Base-by-base conservation (phyloP, 1,140 invertebrate species). In the Zeugodacus cucurbitae region DNA sequence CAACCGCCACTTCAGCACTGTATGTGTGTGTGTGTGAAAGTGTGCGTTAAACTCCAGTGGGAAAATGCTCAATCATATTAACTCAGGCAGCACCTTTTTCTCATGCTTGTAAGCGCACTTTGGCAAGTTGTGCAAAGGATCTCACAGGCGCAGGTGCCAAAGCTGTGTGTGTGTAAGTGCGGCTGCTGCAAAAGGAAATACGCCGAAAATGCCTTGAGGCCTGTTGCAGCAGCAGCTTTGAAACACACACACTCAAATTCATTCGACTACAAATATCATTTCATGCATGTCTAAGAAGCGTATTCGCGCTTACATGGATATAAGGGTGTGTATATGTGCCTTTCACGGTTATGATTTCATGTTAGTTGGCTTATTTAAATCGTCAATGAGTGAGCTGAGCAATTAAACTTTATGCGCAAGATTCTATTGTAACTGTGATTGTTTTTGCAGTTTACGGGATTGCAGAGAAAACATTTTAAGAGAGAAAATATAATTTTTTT, bases 11-110 rank as follows among this genome's bases (percentile, higher is more conserved):
- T 44, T 29, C 0, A 29, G 44, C 34, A 3, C 10, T 48, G 4
- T 7, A 10, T 82, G 26, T 82, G 41, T n/a, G 74, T 44, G 74
- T 44, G 48, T 32, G 87, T 29, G 87, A 34, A 88, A 64, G 67
- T 59, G 82, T 58, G 58, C 8, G 2, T 57, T 44, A 59, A 87
- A 59, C 88, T 86, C 88, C 67, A 4, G 58, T 87, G 88, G 88
- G 70, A 89, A 82, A 87, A 89, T 86, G 57, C 88, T 89, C 86
- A 89, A 89, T 89, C 86, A 87, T 86, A 89, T 87, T 86, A 82
- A 58, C n/a, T 70, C 22, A 82, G 3, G 44, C 74, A 26, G 74
- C 74, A 82, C 74, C 74, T 82, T 82, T 29, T 48, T 11, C 26
- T 17, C 32, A 32, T 34, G 29, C 32, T 70, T 37, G 67, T 34